Evolutionary conservation across 2,113 vertebrate genomes (phyloP).

Genomic region (Etheostoma cragini): DNA sequence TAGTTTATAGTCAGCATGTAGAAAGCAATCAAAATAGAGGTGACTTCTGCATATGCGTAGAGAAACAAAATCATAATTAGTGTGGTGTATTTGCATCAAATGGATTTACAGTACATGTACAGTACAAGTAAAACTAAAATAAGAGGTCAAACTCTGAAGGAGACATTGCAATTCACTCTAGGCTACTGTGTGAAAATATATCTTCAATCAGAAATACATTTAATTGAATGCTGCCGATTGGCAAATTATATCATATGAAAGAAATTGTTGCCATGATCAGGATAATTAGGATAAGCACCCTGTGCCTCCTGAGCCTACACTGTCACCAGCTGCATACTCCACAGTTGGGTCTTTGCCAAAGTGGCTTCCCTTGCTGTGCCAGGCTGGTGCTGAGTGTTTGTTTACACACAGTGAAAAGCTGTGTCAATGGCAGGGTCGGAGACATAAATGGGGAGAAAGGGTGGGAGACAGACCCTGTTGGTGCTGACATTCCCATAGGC

Average conservation of each 20-base stretch:
- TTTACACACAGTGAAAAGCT: slow-evolving; percentile 74
- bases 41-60: background rate
- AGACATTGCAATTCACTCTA: background rate
- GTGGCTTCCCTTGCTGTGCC: slow-evolving; percentile 71
- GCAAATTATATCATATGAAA: slow-evolving; percentile 57
- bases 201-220: slow-evolving; percentile 4
- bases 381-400: slow-evolving; percentile 77
- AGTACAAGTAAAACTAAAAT: background rate
- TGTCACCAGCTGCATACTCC: slow-evolving; percentile 65
- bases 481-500: slow-evolving; percentile 79
- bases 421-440: slow-evolving; percentile 67
- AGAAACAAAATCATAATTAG: slow-evolving; percentile 33
- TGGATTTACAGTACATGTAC: background rate
- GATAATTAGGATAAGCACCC: slow-evolving; percentile 64
- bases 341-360: slow-evolving; percentile 75
- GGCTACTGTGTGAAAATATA: slow-evolving; percentile 13
- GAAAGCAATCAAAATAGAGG: slow-evolving; percentile 36
- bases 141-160: slow-evolving; percentile 11
- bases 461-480: slow-evolving; percentile 63
- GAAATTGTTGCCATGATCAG: slow-evolving; percentile 51
- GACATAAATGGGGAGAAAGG: slow-evolving; percentile 56
- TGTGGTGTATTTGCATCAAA: slow-evolving; percentile 5
- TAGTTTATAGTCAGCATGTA: slow-evolving; percentile 18
- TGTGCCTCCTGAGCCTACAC: slow-evolving; percentile 41
- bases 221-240: slow-evolving; percentile 49